Evolutionary conservation across 1,140 invertebrate genomes (phyloP).

Genomic region (Drosophila watanabei): DNA sequence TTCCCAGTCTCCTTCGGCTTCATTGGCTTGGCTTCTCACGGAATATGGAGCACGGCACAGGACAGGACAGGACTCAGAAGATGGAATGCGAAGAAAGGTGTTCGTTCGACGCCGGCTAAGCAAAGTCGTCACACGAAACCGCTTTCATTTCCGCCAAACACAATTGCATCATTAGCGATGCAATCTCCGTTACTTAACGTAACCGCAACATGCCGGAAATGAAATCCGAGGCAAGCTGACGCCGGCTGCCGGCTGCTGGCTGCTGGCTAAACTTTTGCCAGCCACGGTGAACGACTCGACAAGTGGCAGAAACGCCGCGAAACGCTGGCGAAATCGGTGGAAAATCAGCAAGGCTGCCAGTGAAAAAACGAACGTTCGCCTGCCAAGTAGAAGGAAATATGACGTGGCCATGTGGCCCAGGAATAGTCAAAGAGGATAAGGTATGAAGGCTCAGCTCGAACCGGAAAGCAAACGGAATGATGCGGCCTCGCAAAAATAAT

Average conservation of each 20-base stretch:
- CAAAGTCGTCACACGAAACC: constrained; percentile 77
- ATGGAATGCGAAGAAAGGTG: constrained; percentile 21
- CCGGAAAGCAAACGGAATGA: constrained; percentile 75
- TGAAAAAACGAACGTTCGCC: not conserved
- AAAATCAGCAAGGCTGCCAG: constrained; percentile 7
- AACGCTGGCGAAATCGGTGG: constrained; percentile 7
- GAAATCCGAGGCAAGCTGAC: constrained; percentile 77
- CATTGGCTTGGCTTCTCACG: constrained; percentile 57
- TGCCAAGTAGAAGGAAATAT: constrained; percentile 64
- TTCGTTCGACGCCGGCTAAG: constrained; percentile 26
- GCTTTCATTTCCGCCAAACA: constrained; percentile 82
- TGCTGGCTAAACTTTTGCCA: constrained; percentile 47
- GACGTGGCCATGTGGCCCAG: constrained; percentile 63
- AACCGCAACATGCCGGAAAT: constrained; percentile 83
- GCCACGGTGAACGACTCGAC: constrained; percentile 78
- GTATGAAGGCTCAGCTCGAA: constrained; percentile 37
- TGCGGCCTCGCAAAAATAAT: constrained; percentile 77
- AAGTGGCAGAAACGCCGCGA: constrained; percentile 49
- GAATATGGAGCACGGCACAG: not conserved
- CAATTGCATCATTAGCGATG: constrained; percentile 84
- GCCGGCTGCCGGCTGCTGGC: constrained; percentile 7
- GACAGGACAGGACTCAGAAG: not conserved
- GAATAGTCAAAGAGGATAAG: constrained; percentile 56
- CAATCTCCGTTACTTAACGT: constrained; percentile 83
- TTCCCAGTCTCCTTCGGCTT: constrained; percentile 41